Evolutionary conservation across 2,888 invertebrate species (phyloP).

Genomic region (Conops quadrifasciatus): DNA sequence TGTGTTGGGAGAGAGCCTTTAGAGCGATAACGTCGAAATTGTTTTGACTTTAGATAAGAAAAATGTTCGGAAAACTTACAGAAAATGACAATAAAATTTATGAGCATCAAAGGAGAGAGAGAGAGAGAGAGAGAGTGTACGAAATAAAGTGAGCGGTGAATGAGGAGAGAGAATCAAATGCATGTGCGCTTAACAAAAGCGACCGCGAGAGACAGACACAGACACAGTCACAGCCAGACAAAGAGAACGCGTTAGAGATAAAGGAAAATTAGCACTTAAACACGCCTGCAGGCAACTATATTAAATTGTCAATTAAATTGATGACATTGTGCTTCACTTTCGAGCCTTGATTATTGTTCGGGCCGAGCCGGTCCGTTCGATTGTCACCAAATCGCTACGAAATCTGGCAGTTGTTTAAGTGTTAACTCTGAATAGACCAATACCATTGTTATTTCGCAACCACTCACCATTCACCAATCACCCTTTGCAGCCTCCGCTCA

Average conservation of each 20-base stretch:
- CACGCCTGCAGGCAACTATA: background rate
- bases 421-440: background rate
- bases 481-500: background rate
- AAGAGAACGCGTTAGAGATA: too few species aligned
- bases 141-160: background rate
- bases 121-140: too few species aligned
- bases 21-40: constrained; percentile 9
- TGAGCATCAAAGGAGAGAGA: background rate
- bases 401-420: background rate
- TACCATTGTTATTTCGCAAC: background rate
- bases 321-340: background rate
- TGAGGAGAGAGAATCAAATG: background rate
- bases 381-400: background rate
- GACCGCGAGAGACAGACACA: too few species aligned
- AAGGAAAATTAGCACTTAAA: background rate
- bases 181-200: too few species aligned
- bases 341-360: background rate
- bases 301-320: constrained; percentile 13
- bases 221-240: too few species aligned
- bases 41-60: constrained; percentile 34
- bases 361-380: background rate
- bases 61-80: constrained; percentile 1
- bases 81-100: constrained; percentile 24
- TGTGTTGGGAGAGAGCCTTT: background rate
- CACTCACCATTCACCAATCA: background rate